These are phyloP conservation scores for Apis dorsata DNA, from an alignment of 1,140 invertebrate species.

Conservation along the genomic window DNA sequence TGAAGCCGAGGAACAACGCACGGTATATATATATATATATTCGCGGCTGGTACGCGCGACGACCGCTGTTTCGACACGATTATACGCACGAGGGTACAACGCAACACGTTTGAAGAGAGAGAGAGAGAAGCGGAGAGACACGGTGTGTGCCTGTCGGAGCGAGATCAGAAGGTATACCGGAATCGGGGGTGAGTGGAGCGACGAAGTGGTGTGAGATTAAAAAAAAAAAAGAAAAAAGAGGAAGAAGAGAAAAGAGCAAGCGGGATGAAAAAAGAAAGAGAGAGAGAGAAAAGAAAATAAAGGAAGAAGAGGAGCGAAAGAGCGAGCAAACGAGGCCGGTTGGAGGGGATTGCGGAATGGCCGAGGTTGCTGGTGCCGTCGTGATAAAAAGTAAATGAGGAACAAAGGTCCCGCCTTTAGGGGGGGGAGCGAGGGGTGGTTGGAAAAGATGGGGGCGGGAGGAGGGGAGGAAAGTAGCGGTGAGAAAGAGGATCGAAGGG, in stretches of 20 bases:
- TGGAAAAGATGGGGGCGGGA: conserved; percentile 61
- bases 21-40: background rate
- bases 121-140: too few relatives aligned
- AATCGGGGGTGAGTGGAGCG: conserved; percentile 51
- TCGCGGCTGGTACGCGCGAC: background rate
- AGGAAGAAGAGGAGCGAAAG: conserved; percentile 29
- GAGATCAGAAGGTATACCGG: conserved; percentile 45
- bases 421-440: conserved; percentile 49
- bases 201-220: conserved; percentile 50
- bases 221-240: conserved; percentile 7
- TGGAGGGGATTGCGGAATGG: conserved; percentile 42
- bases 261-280: conserved; percentile 12
- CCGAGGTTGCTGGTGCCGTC: conserved; percentile 58
- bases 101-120: too few relatives aligned
- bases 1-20: conserved; percentile 10
- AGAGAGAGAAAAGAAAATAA: conserved; percentile 12
- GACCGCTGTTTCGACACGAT: conserved; percentile 35
- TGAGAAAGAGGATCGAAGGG: conserved; percentile 14
- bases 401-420: conserved; percentile 74
- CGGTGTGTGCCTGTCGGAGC: conserved; percentile 38
- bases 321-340: conserved; percentile 19
- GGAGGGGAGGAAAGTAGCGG: conserved; percentile 1
- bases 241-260: conserved; percentile 1
- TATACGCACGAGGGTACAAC: conserved; percentile 31
- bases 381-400: conserved; percentile 80